These are phyloP conservation scores for Byasa hedistus DNA, from an alignment of 2,888 invertebrate species.

Conservation along the genomic window DNA sequence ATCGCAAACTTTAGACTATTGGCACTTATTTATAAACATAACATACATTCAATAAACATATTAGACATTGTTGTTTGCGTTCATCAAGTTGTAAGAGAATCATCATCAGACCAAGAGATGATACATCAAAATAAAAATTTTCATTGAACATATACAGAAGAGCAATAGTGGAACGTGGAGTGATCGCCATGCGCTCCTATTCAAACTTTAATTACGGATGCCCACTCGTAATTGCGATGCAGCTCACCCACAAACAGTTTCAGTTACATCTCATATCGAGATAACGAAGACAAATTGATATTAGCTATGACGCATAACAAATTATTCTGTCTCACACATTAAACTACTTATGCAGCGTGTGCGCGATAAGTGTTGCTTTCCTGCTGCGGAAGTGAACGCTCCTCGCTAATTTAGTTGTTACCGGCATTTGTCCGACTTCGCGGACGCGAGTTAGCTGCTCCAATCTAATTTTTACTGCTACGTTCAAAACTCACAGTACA, in stretches of 20 bases:
- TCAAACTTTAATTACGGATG: slow-evolving; percentile 29
- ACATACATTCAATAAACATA: neutral
- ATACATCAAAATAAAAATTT: slow-evolving; percentile 16
- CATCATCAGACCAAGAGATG: too few relatives aligned
- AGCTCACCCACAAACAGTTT: slow-evolving; percentile 35
- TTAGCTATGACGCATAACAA: slow-evolving; percentile 46
- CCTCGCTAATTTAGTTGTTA: slow-evolving; percentile 64
- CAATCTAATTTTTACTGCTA: slow-evolving; percentile 45
- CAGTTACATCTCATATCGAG: slow-evolving; percentile 38
- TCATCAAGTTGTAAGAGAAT: slow-evolving; percentile 2
- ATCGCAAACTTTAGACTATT: neutral
- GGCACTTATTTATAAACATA: neutral
- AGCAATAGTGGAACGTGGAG: slow-evolving; percentile 4
- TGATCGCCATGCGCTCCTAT: slow-evolving; percentile 20
- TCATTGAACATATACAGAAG: slow-evolving; percentile 11
- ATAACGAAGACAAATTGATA: slow-evolving; percentile 48
- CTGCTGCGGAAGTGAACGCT: slow-evolving; percentile 61
- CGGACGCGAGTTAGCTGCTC: slow-evolving; percentile 38
- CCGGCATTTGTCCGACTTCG: slow-evolving; percentile 48
- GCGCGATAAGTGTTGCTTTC: slow-evolving; percentile 68
- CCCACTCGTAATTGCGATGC: slow-evolving; percentile 35
- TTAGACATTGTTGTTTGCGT: neutral
- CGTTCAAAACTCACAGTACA: slow-evolving; percentile 14
- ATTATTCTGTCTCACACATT: slow-evolving; percentile 38
- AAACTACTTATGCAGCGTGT: slow-evolving; percentile 40